Percentiles rank a stretch among this genome's conserved stretches.
phyloP scores from a whole-genome alignment of 2,113 vertebrate species.

The Phodopus roborovskii region DNA sequence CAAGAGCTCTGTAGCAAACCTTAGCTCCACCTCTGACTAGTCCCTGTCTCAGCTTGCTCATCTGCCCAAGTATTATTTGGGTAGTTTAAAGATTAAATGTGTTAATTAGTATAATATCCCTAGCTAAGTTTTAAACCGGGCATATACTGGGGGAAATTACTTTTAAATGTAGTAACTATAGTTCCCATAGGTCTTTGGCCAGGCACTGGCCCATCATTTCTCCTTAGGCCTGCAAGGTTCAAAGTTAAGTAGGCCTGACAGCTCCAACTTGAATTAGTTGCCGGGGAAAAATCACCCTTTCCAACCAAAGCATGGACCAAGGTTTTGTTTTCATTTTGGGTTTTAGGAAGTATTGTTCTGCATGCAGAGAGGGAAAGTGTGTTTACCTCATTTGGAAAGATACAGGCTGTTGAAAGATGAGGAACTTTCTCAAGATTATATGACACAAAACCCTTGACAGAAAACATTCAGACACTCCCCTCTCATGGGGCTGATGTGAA shows the following conservation, averaged over 20 bases:
- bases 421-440: constrained; percentile 34
- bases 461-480: constrained; percentile 55
- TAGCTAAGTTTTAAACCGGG: constrained; percentile 7
- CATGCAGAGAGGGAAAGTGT: background rate
- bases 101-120: background rate
- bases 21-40: background rate
- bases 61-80: background rate
- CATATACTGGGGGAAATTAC: background rate
- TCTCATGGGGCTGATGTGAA: constrained; percentile 55
- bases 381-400: constrained; percentile 29
- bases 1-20: background rate
- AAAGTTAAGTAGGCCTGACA: background rate
- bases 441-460: constrained; percentile 7
- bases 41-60: background rate
- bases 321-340: background rate
- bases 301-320: background rate
- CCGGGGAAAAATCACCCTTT: background rate
- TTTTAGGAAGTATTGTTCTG: constrained; percentile 15
- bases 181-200: background rate
- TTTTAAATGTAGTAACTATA: constrained; percentile 31
- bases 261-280: background rate
- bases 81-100: background rate
- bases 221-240: background rate
- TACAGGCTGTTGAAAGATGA: background rate
- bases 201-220: background rate